Evolutionary conservation across 2,113 vertebrate species (phyloP), one percentile per base, ranked within the genome.

Genomic region (Neomonachus schauinslandi): DNA sequence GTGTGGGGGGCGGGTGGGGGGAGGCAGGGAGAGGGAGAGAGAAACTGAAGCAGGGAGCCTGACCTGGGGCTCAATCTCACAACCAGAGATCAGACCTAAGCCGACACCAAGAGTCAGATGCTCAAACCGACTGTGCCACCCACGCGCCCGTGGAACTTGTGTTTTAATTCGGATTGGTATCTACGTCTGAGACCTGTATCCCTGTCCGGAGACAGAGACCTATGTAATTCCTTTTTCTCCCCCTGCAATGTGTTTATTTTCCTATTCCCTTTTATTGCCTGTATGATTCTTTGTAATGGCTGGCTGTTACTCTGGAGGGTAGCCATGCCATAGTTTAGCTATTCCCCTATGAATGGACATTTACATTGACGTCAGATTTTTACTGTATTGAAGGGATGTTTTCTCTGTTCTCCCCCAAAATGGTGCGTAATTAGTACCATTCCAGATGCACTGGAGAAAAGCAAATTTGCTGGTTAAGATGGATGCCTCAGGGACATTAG

Each of bases 221-320:
- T 67, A 1, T 4, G 6, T 33, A 4, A 19, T 33, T 26, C 55
- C 36, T 42, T 24, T 69, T 57, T 22, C 46, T 22, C 36, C 14
- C 36, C 69, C 26, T 42, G 24, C 42, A 49, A 0, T 14, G 14
- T 81, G 33, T 65, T 69, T 65, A 31, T 65, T 21, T 65, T n/a
- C 21, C 21, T 21, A 1, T 14, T 67, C 28, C n/a, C 21, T 55
- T 28, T 26, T 42, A 42, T 55, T 21, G 11, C 2, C 59, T 49
- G 0, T 57, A 2, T 92, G n/a, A 51, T 24, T 59, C 51, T n/a
- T 84, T 46, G 46, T 33, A 12, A 5, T 13, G 26, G 74, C 6
- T 69, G 57, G 22, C 14, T 15, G 0, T 39, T 1, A 15, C 16
- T 65, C 51, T 39, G 67, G 55, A 39, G 5, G 7, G 0, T 13